A percentile compares a stretch with the other conserved stretches of the same genome.
Evolutionary conservation across 2,888 invertebrate genomes (phyloP).

Genomic region (Pristionchus maxplancki): DNA sequence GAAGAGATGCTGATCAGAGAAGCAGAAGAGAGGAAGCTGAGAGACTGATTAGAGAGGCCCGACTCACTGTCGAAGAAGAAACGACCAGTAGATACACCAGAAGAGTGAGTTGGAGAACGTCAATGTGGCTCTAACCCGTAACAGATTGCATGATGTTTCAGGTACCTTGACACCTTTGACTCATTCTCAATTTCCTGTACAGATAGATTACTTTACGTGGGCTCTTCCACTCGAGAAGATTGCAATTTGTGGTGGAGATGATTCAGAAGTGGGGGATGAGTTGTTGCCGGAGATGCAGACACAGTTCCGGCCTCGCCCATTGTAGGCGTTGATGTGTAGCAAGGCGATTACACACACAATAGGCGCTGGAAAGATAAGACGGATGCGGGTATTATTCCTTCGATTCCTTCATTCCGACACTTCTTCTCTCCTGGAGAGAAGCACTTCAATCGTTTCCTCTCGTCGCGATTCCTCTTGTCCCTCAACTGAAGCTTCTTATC

Average conservation of each 20-base stretch:
- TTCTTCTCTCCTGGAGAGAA: not conserved
- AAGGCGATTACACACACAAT: conserved; percentile 12
- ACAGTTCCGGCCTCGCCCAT: conserved; percentile 22
- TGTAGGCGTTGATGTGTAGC: conserved; percentile 3
- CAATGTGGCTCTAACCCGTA: not conserved
- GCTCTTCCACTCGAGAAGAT: not conserved
- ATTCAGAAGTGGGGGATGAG: conserved; percentile 18
- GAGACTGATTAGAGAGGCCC: conserved; percentile 11
- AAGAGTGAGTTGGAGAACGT: not conserved
- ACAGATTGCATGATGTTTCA: not conserved
- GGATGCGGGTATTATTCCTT: conserved; percentile 29
- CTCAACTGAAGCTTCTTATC: not conserved
- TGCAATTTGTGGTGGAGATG: not conserved
- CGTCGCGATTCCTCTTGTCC: not conserved
- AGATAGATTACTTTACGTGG: not conserved
- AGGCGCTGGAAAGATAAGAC: not conserved
- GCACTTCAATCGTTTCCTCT: not conserved
- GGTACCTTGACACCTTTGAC: not conserved
- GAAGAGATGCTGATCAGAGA: not conserved
- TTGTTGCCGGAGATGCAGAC: not conserved
- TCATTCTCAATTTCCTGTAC: not conserved
- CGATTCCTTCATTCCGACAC: conserved; percentile 7
- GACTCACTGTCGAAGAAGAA: conserved; percentile 33
- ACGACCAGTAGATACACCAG: conserved; percentile 28
- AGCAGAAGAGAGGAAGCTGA: conserved; percentile 20